Percentiles rank a stretch among this genome's conserved stretches.
phyloP scores from a whole-genome alignment of 2,797 vertebrate genomes.

The Tachyglossus aculeatus region DNA sequence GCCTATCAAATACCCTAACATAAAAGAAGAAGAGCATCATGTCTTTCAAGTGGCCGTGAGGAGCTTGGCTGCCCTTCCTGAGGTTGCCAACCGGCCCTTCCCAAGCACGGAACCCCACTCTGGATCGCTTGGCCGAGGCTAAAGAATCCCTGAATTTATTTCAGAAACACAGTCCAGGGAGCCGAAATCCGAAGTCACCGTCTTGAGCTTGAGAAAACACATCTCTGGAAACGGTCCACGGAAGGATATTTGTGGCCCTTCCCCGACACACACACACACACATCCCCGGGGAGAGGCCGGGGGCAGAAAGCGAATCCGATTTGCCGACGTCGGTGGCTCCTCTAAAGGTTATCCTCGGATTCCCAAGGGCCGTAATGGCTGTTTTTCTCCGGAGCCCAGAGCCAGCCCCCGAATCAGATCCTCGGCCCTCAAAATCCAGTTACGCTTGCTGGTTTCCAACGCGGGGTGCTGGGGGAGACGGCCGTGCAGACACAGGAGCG shows the following conservation, averaged over 20 bases:
- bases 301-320: conserved; percentile 10
- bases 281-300: neutral
- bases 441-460: conserved; percentile 18
- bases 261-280: no score
- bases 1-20: no score
- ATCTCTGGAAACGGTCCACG: conserved; percentile 39
- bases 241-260: conserved; percentile 42
- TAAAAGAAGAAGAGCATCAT: conserved; percentile 2
- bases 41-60: conserved; percentile 40
- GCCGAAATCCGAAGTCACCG: conserved; percentile 41
- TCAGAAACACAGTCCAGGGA: conserved; percentile 53
- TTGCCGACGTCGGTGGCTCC: conserved; percentile 26
- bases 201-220: conserved; percentile 44
- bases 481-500: neutral
- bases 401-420: conserved; percentile 32
- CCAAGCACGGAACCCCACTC: neutral
- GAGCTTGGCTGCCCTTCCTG: neutral
- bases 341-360: conserved; percentile 24
- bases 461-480: neutral
- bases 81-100: conserved; percentile 17
- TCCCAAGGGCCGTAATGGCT: conserved; percentile 25
- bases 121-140: conserved; percentile 47
- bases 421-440: conserved; percentile 40
- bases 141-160: conserved; percentile 35
- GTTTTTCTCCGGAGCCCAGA: conserved; percentile 29